Base-by-base conservation (phyloP, 92 coral and sea anemone genomes). In the Porites evermanni region DNA sequence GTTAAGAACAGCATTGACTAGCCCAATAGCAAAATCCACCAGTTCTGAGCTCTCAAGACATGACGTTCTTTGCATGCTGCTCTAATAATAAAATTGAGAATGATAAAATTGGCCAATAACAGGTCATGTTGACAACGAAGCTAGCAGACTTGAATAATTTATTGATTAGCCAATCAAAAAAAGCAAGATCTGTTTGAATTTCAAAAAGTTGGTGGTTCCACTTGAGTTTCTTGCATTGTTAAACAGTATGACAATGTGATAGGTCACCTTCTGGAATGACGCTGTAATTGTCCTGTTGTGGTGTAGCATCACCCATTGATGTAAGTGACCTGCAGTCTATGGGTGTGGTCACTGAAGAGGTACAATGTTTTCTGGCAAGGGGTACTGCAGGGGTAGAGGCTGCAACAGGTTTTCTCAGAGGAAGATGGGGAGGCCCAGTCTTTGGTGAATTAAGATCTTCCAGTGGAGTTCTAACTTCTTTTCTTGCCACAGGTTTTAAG, bases 361-460 rank as follows among this genome's bases (percentile, higher is more conserved):
- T 75, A 44, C 77, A 18, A 44, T 6, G 47, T 61, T 77, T 68
- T 44, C 54, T 65, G 50, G 47, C 24, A 18, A 70, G 38, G 52
- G 56, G 24, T 47, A 67, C 19, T 16, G 61, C 18, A 75, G 91
- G 91, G 16, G 91, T 88, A 64, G 91, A 81, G 9, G 81, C 91
- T 56, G 91, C 88, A 4, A 63, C 12, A 8, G 91, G 91, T 63
- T 76, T 74, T 67, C 53, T 74, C 4, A 73, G 87, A 2, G 83
- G 69, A 38, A 61, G 83, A 13, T 59, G 68, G 52, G 83, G 69
- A 1, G 77, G 53, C 16, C 14, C 54, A 50, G 23, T 64, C 14
- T 73, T 26, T 6, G 54, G 61, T 53, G 8, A 50, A 53, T 66
- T 74, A 10, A 13, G 53, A 54, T 63, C 80, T 2, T 16, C 70